phyloP scores from a whole-genome alignment of 2,113 vertebrate species.

The Pomatostomus ruficeps region DNA sequence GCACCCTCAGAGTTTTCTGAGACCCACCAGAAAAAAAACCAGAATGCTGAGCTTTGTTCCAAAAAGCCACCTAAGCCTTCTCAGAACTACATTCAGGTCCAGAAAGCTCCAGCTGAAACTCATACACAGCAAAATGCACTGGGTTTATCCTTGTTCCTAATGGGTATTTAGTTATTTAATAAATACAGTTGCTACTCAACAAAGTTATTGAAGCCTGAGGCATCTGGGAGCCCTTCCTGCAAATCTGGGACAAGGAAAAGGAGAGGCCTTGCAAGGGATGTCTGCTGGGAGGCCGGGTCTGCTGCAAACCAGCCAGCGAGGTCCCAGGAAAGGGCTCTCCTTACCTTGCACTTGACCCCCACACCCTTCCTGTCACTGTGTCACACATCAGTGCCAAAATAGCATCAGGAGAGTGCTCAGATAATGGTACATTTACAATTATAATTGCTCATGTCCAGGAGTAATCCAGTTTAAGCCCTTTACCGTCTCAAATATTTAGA shows the following conservation, averaged over 20 bases:
- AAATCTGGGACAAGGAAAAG: background rate
- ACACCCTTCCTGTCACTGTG: background rate
- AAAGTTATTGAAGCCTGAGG: background rate
- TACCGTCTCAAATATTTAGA: conserved; percentile 54
- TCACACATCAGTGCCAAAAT: background rate
- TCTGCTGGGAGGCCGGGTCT: background rate
- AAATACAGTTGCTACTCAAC: background rate
- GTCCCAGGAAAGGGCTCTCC: background rate
- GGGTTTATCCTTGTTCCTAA: background rate
- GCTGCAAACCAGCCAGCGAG: background rate
- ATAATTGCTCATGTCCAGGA: conserved; percentile 42
- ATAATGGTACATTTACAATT: conserved; percentile 38
- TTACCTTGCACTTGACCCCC: background rate
- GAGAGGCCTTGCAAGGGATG: background rate
- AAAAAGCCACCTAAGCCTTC: background rate
- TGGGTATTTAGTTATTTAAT: background rate
- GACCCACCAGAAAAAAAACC: background rate
- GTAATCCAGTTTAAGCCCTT: conserved; percentile 46
- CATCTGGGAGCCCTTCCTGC: background rate
- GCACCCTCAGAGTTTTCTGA: background rate
- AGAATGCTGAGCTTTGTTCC: background rate
- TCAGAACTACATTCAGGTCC: background rate
- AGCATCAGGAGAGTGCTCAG: background rate
- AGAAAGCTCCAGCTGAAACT: background rate
- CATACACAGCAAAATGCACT: background rate